Evolutionary conservation across 2,797 vertebrate genomes (phyloP), one percentile per base, ranked within the genome.

Genomic region (Odontamblyopus rebecca): DNA sequence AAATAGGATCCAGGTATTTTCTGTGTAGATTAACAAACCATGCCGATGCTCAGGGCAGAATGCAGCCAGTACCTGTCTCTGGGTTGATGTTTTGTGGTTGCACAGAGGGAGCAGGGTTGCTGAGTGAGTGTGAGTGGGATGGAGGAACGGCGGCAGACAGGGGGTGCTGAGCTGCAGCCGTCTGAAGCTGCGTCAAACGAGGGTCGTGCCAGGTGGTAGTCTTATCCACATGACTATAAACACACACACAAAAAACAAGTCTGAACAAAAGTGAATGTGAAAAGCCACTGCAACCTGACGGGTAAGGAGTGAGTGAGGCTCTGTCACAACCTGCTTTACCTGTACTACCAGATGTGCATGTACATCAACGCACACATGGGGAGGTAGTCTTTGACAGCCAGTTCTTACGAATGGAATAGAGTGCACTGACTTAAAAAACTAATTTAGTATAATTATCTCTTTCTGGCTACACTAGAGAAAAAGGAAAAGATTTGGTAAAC

Each of bases 121-220:
- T 87, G 74, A 91, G 88, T 66, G 89, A 88, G 83, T 91, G 91
- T 79, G 79, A 30, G 35, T 92, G 89, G 82, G 84, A 56, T 0
- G 89, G 89, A 50, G 88, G 5, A 53, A 79, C 77, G 57, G 32
- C 9, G 23, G 35, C 9, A 16, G 88, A 26, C 78, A 90, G 78
- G 0, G 88, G 86, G 82, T 96, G 95, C 62, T 95, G 93, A 6
- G 93, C 83, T 26, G 95, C 93, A 11, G 93, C 96, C 81, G 96
- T 92, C 88, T 96, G 96, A 23, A 97, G 94, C 92, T 97, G 94
- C 23, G 96, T 89, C 75, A 97, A 95, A 76, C 97, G 94, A 59
- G 97, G 97, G 86, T 98, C 96, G 75, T 96, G 96, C 97, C 97
- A 98, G 75, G 97, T 98, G 72, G 97, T 98, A 30, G 96, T 97